These are phyloP conservation scores for Bombus impatiens DNA, from an alignment of 1,140 invertebrate genomes.

Conservation along the genomic window DNA sequence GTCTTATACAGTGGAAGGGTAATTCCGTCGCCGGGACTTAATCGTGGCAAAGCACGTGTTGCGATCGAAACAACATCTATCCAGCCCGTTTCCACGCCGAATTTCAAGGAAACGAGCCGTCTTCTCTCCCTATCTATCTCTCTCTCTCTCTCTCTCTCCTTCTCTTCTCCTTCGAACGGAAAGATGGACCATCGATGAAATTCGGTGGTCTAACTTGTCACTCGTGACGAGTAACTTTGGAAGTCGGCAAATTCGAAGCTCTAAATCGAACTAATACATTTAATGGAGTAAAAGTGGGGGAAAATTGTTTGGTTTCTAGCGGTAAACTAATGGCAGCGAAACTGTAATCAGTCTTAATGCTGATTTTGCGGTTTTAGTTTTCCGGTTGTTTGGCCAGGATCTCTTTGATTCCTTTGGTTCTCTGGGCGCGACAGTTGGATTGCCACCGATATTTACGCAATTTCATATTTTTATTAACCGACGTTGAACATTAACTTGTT, in stretches of 20 bases:
- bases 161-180: not conserved
- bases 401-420: not conserved
- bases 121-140: not conserved
- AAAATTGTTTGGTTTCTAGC: conserved; percentile 4
- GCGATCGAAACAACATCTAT: conserved; percentile 35
- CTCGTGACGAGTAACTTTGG: conserved; percentile 3
- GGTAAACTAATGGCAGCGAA: not conserved
- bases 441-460: not conserved
- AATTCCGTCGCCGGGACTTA: conserved; percentile 43
- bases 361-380: not conserved
- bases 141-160: not conserved
- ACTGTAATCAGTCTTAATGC: conserved; percentile 19
- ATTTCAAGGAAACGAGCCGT: not conserved
- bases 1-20: conserved; percentile 39
- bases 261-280: conserved; percentile 32
- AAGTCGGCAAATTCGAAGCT: conserved; percentile 3
- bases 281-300: not conserved
- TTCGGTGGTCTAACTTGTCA: conserved; percentile 24
- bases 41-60: conserved; percentile 43
- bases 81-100: not conserved
- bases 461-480: not conserved
- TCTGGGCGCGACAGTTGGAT: not conserved
- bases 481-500: too few relatives aligned
- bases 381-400: not conserved
- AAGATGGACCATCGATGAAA: conserved; percentile 34